These are phyloP conservation scores for Drosophila bunnanda DNA, from an alignment of 2,888 invertebrate genomes.

Conservation along the genomic window DNA sequence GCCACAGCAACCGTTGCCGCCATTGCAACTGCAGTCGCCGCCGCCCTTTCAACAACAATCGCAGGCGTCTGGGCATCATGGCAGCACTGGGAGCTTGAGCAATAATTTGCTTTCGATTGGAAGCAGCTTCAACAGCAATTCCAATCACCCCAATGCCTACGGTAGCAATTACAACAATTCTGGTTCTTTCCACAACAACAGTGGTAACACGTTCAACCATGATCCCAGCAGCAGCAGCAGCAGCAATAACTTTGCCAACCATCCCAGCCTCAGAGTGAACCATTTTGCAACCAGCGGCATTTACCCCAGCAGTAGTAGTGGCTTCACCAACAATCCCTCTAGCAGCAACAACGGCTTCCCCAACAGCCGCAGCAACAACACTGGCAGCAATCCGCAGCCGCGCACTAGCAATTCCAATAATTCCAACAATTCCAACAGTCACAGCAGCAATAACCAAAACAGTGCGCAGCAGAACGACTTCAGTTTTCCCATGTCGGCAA, in stretches of 20 bases:
- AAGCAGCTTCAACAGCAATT: constrained; percentile 26
- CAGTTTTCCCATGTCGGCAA: constrained; percentile 40
- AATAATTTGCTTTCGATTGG: constrained; percentile 24
- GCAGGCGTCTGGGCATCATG: constrained; percentile 19
- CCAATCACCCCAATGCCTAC: constrained; percentile 20
- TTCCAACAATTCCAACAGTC: constrained; percentile 1
- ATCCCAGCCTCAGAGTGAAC: constrained; percentile 9
- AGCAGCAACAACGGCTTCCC: constrained; percentile 9
- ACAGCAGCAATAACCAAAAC: constrained; percentile 21
- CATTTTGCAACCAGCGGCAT: constrained; percentile 10
- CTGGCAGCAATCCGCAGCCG: constrained; percentile 1
- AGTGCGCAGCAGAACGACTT: constrained; percentile 43
- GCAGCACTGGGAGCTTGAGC: constrained; percentile 16
- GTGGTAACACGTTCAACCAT: constrained; percentile 2
- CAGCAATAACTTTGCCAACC: constrained; percentile 1
- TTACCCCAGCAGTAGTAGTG: constrained; percentile 10
- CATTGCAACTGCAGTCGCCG: constrained; percentile 18
- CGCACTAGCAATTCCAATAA: constrained; percentile 7
- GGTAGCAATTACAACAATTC: constrained; percentile 15
- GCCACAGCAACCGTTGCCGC: constrained; percentile 15
- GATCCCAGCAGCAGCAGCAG: constrained; percentile 7
- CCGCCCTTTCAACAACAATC: constrained; percentile 41
- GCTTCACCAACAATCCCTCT: constrained; percentile 6
- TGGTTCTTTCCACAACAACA: constrained; percentile 12
- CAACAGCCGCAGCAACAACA: constrained; percentile 2